Conservation (phyloP, 2,888 invertebrate species). For the Meteorus colon region DNA sequence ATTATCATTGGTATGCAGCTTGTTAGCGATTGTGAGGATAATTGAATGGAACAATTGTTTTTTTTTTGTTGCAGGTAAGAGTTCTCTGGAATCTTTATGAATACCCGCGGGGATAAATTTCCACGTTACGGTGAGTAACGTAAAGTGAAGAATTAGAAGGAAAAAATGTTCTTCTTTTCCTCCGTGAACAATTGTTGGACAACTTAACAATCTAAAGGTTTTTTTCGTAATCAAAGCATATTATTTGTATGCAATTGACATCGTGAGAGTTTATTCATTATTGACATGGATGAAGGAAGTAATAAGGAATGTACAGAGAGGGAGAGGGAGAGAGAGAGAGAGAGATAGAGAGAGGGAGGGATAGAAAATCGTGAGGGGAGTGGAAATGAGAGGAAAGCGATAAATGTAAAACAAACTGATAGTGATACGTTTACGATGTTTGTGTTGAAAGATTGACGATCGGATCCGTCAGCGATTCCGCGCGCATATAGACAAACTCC, state of each 20-base stretch:
- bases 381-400: background rate
- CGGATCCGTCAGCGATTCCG: conserved; percentile 67
- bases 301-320: background rate
- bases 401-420: conserved; percentile 49
- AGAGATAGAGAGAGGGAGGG: too few relatives aligned
- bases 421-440: conserved; percentile 66
- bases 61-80: conserved; percentile 66
- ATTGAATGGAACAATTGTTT: conserved; percentile 49
- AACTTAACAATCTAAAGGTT: background rate
- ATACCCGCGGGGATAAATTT: conserved; percentile 26
- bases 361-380: background rate
- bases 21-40: conserved; percentile 29
- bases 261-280: background rate
- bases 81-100: conserved; percentile 49
- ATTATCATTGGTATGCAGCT: conserved; percentile 45
- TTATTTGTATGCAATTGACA: background rate
- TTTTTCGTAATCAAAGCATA: background rate
- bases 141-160: background rate
- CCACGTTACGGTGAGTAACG: conserved; percentile 41
- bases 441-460: conserved; percentile 69
- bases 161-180: background rate
- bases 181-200: background rate
- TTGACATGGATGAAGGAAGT: conserved; percentile 14
- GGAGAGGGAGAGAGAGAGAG: too few relatives aligned
- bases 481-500: conserved; percentile 58